Evolutionary conservation across 1,140 invertebrate species (phyloP).

Genomic region (Lineus longissimus): DNA sequence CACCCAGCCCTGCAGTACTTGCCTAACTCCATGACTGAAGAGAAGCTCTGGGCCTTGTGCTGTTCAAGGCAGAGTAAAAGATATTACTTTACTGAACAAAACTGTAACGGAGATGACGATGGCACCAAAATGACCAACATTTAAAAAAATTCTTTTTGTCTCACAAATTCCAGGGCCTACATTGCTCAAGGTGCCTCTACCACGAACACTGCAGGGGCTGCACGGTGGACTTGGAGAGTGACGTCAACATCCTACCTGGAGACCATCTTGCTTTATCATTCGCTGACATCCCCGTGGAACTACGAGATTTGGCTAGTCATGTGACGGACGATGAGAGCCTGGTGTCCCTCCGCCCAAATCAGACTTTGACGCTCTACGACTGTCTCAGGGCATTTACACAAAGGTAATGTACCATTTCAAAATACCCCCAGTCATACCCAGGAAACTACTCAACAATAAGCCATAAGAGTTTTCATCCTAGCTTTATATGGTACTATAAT

Average conservation of each 20-base stretch:
- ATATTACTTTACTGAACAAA: too few species aligned
- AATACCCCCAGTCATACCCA: too few species aligned
- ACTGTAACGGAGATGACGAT: too few species aligned
- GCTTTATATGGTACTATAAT: too few species aligned
- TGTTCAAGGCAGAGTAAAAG: too few species aligned
- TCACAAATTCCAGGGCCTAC: conserved; percentile 61
- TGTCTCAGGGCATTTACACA: conserved; percentile 69
- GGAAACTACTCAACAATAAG: too few species aligned
- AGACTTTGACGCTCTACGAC: conserved; percentile 63
- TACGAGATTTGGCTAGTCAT: not conserved
- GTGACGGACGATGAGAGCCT: conserved; percentile 43
- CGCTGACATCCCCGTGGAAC: conserved; percentile 23
- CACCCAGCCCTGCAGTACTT: too few species aligned
- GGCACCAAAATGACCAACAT: too few species aligned
- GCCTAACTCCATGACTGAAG: too few species aligned
- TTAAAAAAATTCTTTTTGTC: too few species aligned
- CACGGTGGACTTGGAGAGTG: conserved; percentile 55
- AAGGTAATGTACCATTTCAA: conserved; percentile 28
- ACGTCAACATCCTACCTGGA: conserved; percentile 58
- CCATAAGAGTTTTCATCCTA: too few species aligned
- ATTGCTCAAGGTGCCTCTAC: conserved; percentile 65
- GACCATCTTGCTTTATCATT: conserved; percentile 62
- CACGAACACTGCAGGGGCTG: conserved; percentile 64
- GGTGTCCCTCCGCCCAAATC: conserved; percentile 52
- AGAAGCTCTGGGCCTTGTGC: too few species aligned